A percentile compares a stretch with the other conserved stretches of the same genome.
These are phyloP conservation scores for Plutomurus gul DNA, from an alignment of 1,140 invertebrate genomes.

Conservation along the genomic window DNA sequence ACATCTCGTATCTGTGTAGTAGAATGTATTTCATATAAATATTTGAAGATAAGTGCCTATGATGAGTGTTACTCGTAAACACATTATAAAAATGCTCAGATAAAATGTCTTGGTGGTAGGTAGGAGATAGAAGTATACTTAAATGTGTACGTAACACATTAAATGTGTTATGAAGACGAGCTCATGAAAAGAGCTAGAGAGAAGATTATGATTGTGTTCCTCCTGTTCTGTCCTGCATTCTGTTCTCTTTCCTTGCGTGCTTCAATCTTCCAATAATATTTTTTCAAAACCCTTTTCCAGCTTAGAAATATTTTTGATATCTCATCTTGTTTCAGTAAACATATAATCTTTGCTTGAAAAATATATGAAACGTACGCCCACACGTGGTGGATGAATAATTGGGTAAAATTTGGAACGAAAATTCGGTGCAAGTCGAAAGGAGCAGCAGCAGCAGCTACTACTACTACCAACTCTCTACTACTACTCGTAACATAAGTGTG, in stretches of 20 bases:
- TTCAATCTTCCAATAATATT: slow-evolving; percentile 8
- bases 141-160: too few species aligned
- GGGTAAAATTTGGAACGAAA: slow-evolving; percentile 20
- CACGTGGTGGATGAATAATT: slow-evolving; percentile 46
- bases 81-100: slow-evolving; percentile 17
- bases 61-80: background rate
- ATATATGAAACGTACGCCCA: slow-evolving; percentile 41
- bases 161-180: background rate
- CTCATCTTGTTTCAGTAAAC: slow-evolving; percentile 18
- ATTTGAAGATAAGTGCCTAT: slow-evolving; percentile 12
- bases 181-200: background rate
- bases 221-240: background rate
- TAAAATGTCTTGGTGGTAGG: background rate
- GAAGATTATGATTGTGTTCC: background rate
- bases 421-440: slow-evolving; percentile 10
- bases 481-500: too few species aligned
- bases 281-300: slow-evolving; percentile 7
- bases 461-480: background rate
- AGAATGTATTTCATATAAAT: background rate
- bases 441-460: background rate
- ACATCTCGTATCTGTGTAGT: background rate
- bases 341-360: slow-evolving; percentile 36
- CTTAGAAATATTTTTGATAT: slow-evolving; percentile 23
- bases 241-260: background rate
- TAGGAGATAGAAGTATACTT: background rate